These are phyloP conservation scores for Peromyscus polionotus DNA, from an alignment of 2,113 vertebrate species.

Conservation along the genomic window DNA sequence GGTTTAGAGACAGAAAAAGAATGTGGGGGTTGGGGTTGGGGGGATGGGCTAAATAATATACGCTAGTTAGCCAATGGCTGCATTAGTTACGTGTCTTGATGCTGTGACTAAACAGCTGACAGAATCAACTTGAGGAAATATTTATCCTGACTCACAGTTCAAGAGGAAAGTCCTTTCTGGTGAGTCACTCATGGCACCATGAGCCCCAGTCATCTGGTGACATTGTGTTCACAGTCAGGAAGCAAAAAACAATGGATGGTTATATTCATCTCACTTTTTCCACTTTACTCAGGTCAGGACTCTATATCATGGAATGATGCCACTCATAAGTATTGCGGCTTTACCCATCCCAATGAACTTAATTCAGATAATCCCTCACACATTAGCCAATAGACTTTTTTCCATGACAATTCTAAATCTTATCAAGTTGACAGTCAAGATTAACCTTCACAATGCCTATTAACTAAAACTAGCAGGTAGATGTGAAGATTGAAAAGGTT, in stretches of 20 bases:
- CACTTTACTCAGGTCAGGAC: neutral
- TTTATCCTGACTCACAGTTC: neutral
- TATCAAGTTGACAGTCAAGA: neutral
- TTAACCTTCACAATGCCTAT: neutral
- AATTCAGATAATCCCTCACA: neutral
- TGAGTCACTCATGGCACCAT: neutral
- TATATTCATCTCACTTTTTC: neutral
- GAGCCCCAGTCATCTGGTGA: neutral
- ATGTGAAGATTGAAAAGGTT: neutral
- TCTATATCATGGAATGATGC: no score
- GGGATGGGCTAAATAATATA: neutral
- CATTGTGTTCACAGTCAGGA: neutral
- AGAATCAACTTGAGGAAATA: neutral
- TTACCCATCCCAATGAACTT: neutral
- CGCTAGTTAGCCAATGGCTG: neutral
- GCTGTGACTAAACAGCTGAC: neutral
- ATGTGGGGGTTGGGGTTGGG: no score
- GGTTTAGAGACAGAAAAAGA: neutral
- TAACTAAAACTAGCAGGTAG: neutral
- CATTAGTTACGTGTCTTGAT: neutral
- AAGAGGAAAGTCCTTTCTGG: neutral
- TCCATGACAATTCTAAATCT: neutral
- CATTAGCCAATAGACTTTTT: no score
- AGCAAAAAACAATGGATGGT: neutral
- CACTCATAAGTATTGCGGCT: neutral